Base-by-base conservation (phyloP, 2,888 invertebrate species). In the Phytoseiulus persimilis region DNA sequence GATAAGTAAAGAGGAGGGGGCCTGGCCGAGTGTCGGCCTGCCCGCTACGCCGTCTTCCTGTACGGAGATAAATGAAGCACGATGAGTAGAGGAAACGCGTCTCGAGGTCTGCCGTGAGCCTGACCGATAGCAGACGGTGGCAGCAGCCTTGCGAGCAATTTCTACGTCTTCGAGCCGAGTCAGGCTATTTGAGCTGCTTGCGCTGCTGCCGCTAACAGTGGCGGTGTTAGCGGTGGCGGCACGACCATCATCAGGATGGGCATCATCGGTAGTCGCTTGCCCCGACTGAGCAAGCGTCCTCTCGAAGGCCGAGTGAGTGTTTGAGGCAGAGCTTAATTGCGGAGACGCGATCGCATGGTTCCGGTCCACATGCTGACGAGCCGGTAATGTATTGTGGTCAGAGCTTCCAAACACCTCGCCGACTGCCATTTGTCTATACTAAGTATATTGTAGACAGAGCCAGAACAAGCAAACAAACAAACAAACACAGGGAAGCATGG, bases 1-100 rank as follows among this genome's bases (percentile, higher is more conserved):
- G 65, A 65, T 65, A 65, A 65, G 65, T 65, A 65, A 65, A 65
- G 65, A 65, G 65, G 65, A 65, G 65, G 65, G 65, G 65, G 65
- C 65, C 65, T 65, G 65, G 65, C 65, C 18, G 18, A 65, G 65
- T 65, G 65, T 65, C 65, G 28, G 65, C 65, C 28, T 23, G 28
- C 18, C 2, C 65, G 65, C 65, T 65, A 65, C 11, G 65, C 65
- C 65, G 18, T 65, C 65, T 6, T 65, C 9, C 65, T 65, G 65
- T 65, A 65, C 65, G 65, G 65, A 65, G 65, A 65, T 65, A 65
- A 65, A 65, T 65, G 65, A 65, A 65, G 65, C 65, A 65, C 65
- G 65, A 65, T 65, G 65, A 65, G 65, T 65, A 65, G 65, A 65
- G 65, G 65, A 65, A 23, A 65, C 65, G 65, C 65, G 65, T 65